These are phyloP conservation scores for Carcharodon carcharias DNA, from an alignment of 2,797 vertebrate genomes.

Conservation along the genomic window DNA sequence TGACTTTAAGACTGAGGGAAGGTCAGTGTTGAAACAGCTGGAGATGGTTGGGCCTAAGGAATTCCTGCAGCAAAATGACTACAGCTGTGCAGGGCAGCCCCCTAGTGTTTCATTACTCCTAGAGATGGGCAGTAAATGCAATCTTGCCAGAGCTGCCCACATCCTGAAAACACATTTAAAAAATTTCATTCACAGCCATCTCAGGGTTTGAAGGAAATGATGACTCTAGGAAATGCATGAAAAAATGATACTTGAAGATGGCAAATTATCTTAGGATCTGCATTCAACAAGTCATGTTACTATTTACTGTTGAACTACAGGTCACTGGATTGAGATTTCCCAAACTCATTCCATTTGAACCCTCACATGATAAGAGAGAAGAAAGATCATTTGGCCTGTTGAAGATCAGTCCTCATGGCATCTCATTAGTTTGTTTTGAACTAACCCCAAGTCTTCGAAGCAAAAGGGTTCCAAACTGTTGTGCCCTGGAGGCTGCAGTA, in stretches of 20 bases:
- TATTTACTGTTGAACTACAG: background rate
- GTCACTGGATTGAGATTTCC: background rate
- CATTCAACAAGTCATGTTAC: background rate
- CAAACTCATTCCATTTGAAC: background rate
- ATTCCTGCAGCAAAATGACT: background rate
- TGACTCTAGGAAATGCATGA: background rate
- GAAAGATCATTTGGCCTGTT: background rate
- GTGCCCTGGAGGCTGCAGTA: background rate
- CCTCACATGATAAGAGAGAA: background rate
- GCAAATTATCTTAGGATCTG: background rate
- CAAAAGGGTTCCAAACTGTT: background rate
- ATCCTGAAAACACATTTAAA: background rate
- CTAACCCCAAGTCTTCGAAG: background rate
- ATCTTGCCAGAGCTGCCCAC: background rate
- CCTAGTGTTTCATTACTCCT: background rate
- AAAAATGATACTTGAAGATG: background rate
- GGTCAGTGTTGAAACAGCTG: background rate
- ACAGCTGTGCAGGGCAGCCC: background rate
- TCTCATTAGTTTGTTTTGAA: background rate
- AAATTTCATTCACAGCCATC: background rate
- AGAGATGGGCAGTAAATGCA: background rate
- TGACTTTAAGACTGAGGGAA: background rate
- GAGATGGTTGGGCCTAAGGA: background rate
- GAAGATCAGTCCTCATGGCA: background rate
- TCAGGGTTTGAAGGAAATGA: background rate